Base-by-base conservation (phyloP, 2,113 vertebrate species). In the Psophia crepitans region DNA sequence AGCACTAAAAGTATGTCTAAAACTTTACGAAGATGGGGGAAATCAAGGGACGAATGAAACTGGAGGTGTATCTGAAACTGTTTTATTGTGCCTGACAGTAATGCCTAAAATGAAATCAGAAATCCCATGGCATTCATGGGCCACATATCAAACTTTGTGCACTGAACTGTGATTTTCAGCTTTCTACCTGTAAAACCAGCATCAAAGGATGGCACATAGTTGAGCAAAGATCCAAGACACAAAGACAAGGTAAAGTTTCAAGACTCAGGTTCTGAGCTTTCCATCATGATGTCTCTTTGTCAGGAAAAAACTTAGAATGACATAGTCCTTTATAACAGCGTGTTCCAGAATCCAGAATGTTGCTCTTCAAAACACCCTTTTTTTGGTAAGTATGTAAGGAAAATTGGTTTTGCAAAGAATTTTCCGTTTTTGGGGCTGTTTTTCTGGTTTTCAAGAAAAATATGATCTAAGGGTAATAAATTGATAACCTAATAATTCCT, bases 331-430 rank as follows among this genome's bases (percentile, higher is more conserved):
- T 74, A 6, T 54, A 78, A 77, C 19, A 35, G 12, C 14, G 73
- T 89, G 7, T 49, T 89, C 44, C 24, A 57, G 33, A 84, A 69
- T 39, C 14, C 48, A 28, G 16, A 9, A 21, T 76, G 87, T 83
- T 89, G 7, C 13, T 48, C 54, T 17, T 12, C 32, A 53, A 64
- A 8, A 23, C 0, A 0, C 6, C 18, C 8, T 3, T 13, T n/a
- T 90, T 73, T 74, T 57, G 37, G 15, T 24, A 86, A 48, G 6
- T 15, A 39, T 5, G 18, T 5, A 53, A 43, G 73, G 4, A 57
- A 61, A 66, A 46, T 48, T 16, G 6, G 0, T 44, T 84, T 86
- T 91, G 24, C 8, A 49, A 86, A 80, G 30, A 51, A 30, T 64
- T 74, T 12, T 2, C 9, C 4, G 0, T 32, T 76, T 78, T 75